Conservation (phyloP, 2,113 vertebrate genomes). For the Gorsachius goisagi region DNA sequence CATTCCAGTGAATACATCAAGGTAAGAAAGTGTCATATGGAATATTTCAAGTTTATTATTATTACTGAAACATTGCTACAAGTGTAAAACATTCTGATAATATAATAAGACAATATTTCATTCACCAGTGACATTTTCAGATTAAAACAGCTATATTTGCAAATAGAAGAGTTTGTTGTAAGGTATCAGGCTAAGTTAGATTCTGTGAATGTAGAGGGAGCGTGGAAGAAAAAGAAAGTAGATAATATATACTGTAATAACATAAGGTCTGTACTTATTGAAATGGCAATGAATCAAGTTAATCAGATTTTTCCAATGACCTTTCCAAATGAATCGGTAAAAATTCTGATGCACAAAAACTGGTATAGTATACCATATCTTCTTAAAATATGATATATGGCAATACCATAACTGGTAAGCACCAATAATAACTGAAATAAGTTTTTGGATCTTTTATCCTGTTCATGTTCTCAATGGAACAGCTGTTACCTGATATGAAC, state of each 20-base stretch:
- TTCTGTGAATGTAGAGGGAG: neutral
- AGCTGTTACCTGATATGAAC: neutral
- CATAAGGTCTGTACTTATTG: neutral
- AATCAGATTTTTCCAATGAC: constrained; percentile 22
- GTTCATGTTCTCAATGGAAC: neutral
- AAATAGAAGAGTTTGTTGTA: neutral
- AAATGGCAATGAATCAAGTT: constrained; percentile 34
- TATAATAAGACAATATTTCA: neutral
- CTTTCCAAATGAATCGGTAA: constrained; percentile 30
- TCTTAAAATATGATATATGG: constrained; percentile 1
- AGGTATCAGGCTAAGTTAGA: neutral
- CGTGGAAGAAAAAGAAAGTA: neutral
- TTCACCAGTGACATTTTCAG: neutral
- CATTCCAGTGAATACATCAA: neutral
- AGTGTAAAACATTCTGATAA: neutral
- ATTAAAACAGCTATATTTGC: neutral
- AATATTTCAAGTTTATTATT: neutral
- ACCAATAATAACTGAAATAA: neutral
- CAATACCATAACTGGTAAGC: neutral
- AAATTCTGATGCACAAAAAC: constrained; percentile 23
- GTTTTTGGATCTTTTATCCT: neutral
- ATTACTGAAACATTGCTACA: neutral
- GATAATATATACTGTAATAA: constrained; percentile 8
- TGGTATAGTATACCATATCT: neutral
- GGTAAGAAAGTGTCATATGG: neutral